Base-by-base conservation (phyloP, 2,797 vertebrate genomes). In the Enteromius unitaeniatus region DNA sequence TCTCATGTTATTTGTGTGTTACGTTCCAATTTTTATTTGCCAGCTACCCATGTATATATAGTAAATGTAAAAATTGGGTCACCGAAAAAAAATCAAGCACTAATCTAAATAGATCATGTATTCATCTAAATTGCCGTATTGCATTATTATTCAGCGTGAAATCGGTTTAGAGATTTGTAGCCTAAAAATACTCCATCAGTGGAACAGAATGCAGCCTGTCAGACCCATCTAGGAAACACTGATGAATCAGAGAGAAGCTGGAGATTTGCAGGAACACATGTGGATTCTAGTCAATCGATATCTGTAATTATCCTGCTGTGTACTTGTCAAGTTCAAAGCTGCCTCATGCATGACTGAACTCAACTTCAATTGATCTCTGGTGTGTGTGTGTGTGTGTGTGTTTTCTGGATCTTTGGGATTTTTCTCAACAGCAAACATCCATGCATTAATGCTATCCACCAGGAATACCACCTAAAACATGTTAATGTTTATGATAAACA, bases 221-320 rank as follows among this genome's bases (percentile, higher is more conserved):
- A 26, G 55, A 77, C 37, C n/a, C 14, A 19, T 47, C 60, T 34
- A 79, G 21, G 77, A 78, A 65, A 64, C 42, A 31, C 60, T 13
- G 42, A 64, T 34, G 58, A 68, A 65, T 47, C 42, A n/a, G 42
- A 49, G 60, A 65, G 19, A 49, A 65, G 21, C 17, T 34, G 77
- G 15, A 42, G 45, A 9, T 69, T 55, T 26, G 13, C n/a, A 42
- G 49, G 31, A 70, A 34, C 68, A 73, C 68, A 58, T 45, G 53
- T 49, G 53, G 58, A 51, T 37, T 64, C 19, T n/a, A 17, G 51
- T 62, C 51, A 49, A 82, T 82, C 80, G 26, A 82, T 82, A 73
- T 82, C 53, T 81, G 55, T 81, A 51, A 73, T 82, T 47, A 74
- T 64, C 42, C 21, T 45, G 64, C 80, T 74, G 55, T 49, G 80